Percentiles rank a stretch among this genome's conserved stretches.
These are phyloP conservation scores for Tragelaphus strepsiceros DNA, from an alignment of 2,113 vertebrate genomes.

Conservation along the genomic window DNA sequence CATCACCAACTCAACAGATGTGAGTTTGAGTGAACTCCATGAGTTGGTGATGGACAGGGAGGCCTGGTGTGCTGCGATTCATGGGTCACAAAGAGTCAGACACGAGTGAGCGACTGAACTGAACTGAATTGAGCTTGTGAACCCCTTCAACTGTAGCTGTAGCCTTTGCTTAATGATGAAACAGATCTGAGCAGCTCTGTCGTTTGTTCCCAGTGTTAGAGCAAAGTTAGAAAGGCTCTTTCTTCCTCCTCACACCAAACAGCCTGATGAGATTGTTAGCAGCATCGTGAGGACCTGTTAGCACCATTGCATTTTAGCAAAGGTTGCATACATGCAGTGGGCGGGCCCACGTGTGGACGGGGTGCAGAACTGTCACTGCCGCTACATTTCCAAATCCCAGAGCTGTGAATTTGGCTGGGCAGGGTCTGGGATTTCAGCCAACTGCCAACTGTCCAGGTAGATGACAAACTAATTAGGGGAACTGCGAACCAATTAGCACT, in stretches of 20 bases:
- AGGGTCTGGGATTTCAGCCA: constrained; percentile 68
- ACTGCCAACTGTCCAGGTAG: constrained; percentile 54
- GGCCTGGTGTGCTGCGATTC: too few species aligned
- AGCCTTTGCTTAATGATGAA: background rate
- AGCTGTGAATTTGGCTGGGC: constrained; percentile 78
- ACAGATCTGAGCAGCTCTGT: background rate
- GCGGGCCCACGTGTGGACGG: constrained; percentile 58
- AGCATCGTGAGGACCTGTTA: constrained; percentile 70
- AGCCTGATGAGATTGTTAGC: constrained; percentile 81
- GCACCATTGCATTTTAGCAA: constrained; percentile 56
- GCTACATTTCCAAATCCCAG: constrained; percentile 60
- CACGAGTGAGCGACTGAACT: too few species aligned
- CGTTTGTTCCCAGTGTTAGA: constrained; percentile 47
- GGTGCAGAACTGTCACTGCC: constrained; percentile 60
- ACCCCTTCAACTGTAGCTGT: background rate
- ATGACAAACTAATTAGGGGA: constrained; percentile 70
- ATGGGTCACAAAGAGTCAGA: too few species aligned
- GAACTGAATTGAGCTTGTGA: background rate
- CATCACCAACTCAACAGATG: too few species aligned
- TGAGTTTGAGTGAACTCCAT: too few species aligned
- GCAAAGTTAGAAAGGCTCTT: constrained; percentile 68
- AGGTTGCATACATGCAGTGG: constrained; percentile 58
- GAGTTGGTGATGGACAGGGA: too few species aligned
- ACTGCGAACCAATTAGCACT: constrained; percentile 69
- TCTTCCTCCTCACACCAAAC: constrained; percentile 70